phyloP scores from a whole-genome alignment of 2,888 invertebrate genomes.

The Ischnus inquisitorius region DNA sequence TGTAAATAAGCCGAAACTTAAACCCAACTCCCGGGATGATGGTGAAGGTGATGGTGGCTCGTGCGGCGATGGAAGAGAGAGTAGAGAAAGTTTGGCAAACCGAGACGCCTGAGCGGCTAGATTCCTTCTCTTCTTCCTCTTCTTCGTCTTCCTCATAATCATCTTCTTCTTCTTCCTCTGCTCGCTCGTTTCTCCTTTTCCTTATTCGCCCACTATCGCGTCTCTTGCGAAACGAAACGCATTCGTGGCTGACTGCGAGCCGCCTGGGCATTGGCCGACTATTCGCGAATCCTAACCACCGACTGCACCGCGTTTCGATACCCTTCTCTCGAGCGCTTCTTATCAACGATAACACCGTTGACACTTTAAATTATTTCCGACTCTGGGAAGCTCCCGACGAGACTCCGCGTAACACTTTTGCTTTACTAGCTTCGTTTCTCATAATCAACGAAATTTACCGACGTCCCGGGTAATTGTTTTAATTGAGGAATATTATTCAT shows the following conservation, averaged over 20 bases:
- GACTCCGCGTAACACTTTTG: slow-evolving; percentile 34
- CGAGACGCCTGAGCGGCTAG: slow-evolving; percentile 7
- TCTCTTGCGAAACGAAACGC: slow-evolving; percentile 15
- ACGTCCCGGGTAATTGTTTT: slow-evolving; percentile 25
- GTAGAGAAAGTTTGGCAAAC: slow-evolving; percentile 49
- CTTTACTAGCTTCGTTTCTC: background rate
- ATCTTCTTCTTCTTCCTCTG: slow-evolving; percentile 27
- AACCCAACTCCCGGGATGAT: slow-evolving; percentile 55
- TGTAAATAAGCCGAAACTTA: slow-evolving; percentile 71
- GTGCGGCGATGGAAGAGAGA: slow-evolving; percentile 56
- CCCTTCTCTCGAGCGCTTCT: slow-evolving; percentile 4
- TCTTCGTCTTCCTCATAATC: background rate
- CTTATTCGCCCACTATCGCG: background rate
- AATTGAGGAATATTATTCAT: background rate
- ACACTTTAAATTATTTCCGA: slow-evolving; percentile 45
- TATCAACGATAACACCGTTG: background rate
- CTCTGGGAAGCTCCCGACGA: slow-evolving; percentile 14
- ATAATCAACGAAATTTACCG: slow-evolving; percentile 8
- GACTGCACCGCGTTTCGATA: slow-evolving; percentile 27
- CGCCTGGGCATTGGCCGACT: slow-evolving; percentile 13
- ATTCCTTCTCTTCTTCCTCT: background rate
- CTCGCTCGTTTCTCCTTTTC: slow-evolving; percentile 19
- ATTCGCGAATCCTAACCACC: slow-evolving; percentile 42
- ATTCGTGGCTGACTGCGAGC: slow-evolving; percentile 33
- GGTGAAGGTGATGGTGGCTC: slow-evolving; percentile 39